Evolutionary conservation across 2,797 vertebrate species (phyloP), one percentile per base, ranked within the genome.

Genomic region (Selene dorsalis): DNA sequence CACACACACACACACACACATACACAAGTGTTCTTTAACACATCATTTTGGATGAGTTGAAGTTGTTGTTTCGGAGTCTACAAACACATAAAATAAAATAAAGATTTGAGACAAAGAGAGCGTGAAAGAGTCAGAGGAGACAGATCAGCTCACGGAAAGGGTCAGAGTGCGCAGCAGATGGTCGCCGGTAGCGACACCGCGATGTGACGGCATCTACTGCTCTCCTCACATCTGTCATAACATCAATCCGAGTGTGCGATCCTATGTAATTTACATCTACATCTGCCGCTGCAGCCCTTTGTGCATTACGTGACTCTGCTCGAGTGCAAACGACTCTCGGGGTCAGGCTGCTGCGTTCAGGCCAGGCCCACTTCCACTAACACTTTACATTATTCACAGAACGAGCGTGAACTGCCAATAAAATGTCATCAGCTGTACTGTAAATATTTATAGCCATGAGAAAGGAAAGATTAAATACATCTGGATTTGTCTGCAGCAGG

Each of bases 111-210:
- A 52, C 4, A 48, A 45, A 18, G 20, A 0, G 2, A 63, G 72
- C 3, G 50, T 45, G n/a, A 75, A 82, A 28, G 53, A 69, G 77
- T 59, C 69, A 26, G 26, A 62, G 63, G 72, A 69, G 47, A 56
- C 24, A 1, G 61, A 74, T 76, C 56, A 39, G 41, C 35, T 69
- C 13, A 64, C 32, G 43, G 3, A 13, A 72, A 59, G 62, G 79
- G 84, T 87, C 80, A 50, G 50, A 2, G 14, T 13, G 64, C 52
- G 18, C 12, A 26, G 70, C 88, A 90, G 88, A 91, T 88, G 86
- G 85, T 86, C 73, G 78, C 86, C 82, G 84, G 74, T 7, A 48
- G 84, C 70, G 22, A 83, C 82, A 57, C 26, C 2, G 63, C 7
- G 14, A 72, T 66, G 79, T 56, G 79, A 80, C 52, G n/a, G 68